These are phyloP conservation scores for Phyllotreta cruciferae DNA, from an alignment of 2,888 invertebrate species.

Conservation along the genomic window DNA sequence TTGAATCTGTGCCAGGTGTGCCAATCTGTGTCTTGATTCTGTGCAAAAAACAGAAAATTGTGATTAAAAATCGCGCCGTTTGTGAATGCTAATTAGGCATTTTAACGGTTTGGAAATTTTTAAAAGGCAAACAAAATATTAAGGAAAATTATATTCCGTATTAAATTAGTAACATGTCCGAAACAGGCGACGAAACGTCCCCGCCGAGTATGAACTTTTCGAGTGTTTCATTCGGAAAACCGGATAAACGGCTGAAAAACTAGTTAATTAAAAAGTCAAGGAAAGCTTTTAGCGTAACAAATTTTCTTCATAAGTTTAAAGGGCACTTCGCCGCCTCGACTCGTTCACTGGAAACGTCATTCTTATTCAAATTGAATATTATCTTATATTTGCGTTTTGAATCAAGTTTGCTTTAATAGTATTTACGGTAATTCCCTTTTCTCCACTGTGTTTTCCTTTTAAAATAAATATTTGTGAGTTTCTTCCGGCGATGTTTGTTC, in stretches of 20 bases:
- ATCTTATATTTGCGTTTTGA: slow-evolving; percentile 3
- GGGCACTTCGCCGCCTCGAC: neutral
- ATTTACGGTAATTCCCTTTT: neutral
- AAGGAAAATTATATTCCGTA: neutral
- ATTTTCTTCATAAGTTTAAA: slow-evolving; percentile 15
- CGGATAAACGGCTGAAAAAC: slow-evolving; percentile 15
- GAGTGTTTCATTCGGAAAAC: slow-evolving; percentile 16
- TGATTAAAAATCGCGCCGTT: too few species aligned
- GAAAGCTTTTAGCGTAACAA: slow-evolving; percentile 26
- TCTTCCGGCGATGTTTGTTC: too few species aligned
- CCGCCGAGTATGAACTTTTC: slow-evolving; percentile 11
- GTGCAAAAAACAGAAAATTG: too few species aligned
- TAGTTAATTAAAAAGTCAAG: slow-evolving; percentile 24
- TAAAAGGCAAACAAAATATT: too few species aligned
- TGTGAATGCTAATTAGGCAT: too few species aligned
- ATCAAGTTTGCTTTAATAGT: slow-evolving; percentile 5
- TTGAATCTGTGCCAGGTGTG: too few species aligned
- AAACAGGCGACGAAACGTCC: slow-evolving; percentile 7
- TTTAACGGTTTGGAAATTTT: too few species aligned
- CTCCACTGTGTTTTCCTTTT: neutral
- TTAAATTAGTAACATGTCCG: slow-evolving; percentile 11
- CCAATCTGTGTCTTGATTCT: too few species aligned
- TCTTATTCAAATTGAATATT: slow-evolving; percentile 12
- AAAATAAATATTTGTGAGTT: neutral
- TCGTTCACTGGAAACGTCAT: neutral